Evolutionary conservation across 2,113 vertebrate species (phyloP), one percentile per base, ranked within the genome.

Genomic region (Nothocercus julius): DNA sequence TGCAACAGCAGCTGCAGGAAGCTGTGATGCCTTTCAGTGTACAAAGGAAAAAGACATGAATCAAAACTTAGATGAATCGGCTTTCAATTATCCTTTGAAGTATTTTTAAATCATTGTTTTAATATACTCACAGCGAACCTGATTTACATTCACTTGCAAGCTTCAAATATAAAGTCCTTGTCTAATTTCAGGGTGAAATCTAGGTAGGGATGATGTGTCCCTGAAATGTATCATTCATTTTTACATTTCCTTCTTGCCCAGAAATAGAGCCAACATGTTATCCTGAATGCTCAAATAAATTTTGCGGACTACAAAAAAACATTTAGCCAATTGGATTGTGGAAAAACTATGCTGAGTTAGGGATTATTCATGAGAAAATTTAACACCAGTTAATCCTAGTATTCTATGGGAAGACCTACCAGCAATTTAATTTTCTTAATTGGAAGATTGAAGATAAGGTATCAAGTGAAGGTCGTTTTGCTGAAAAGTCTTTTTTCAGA

Each of bases 121-220:
- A 92, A 90, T 94, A 70, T 83, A 64, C 79, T 94, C 82, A 70
- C 63, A 53, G 13, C 66, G 82, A 95, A 95, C 82, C 51, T 81
- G 75, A 92, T 97, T 96, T 95, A 58, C 87, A 93, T 96, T 97
- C 85, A 96, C 96, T 97, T 96, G 25, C 93, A 96, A 82, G 82
- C 90, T 97, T 98, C 94, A 96, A 66, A 92, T 92, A 80, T 30
- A 61, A 96, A 89, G 21, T 90, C 34, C 56, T 27, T 91, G 69
- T 54, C 58, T 95, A 80, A 95, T 97, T 97, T 95, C 75, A 86
- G 76, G 77, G 85, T 94, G 80, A 95, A 59, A 81, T 92, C 74
- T 64, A 86, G 75, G 74, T 73, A 56, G 70, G 25, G 44, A 42
- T 45, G n/a, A 3, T 82, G 47, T 32, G 62, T 91, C 82, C 44